Base-by-base conservation (phyloP, 2,113 vertebrate genomes). In the Callionymus lyra region DNA sequence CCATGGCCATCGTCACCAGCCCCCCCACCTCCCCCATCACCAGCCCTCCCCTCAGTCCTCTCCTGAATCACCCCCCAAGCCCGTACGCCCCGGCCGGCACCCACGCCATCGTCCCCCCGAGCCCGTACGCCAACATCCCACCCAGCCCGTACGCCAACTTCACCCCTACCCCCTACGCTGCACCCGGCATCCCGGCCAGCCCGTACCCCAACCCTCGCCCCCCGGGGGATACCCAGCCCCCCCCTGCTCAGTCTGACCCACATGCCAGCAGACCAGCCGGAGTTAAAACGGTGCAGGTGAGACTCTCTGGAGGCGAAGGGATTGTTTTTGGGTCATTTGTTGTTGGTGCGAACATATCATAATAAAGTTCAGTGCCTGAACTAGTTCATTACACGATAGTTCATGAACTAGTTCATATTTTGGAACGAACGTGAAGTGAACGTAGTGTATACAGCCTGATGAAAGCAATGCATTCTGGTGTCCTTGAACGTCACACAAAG, bases 1-100 rank as follows among this genome's bases (percentile, higher is more conserved):
- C 88, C 15, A 82, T 86, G 83, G 82, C 85, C 42, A 83, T 82
- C 0, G 50, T 82, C 34, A 59, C 69, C 0, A 81, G 74, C 33
- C 72, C 77, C 11, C 77, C 70, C 5, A 70, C 71, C 13, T 61
- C 79, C n/a, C 77, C 79, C 0, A 47, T 74, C 52, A 77, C 40
- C 0, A 82, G 63, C 50, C 71, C 71, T 12, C 70, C 74, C 19
- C 62, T 60, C 50, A 82, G 80, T 38, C 80, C 78, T 10, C 40
- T 71, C 15, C 59, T 64, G 38, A 47, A 41, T 10, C 74, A 78
- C 34, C 74, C 74, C 6, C 68, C 70, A 21, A 79, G 74, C 58
- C 69, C 74, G 0, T 83, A 76, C 33, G 46, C 65, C 32, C 50
- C 45, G 4, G 50, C 74, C 6, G 77, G 71, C 36, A 57, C 72